Evolutionary conservation across 2,113 vertebrate species (phyloP).

Genomic region (Labrus mixtus): DNA sequence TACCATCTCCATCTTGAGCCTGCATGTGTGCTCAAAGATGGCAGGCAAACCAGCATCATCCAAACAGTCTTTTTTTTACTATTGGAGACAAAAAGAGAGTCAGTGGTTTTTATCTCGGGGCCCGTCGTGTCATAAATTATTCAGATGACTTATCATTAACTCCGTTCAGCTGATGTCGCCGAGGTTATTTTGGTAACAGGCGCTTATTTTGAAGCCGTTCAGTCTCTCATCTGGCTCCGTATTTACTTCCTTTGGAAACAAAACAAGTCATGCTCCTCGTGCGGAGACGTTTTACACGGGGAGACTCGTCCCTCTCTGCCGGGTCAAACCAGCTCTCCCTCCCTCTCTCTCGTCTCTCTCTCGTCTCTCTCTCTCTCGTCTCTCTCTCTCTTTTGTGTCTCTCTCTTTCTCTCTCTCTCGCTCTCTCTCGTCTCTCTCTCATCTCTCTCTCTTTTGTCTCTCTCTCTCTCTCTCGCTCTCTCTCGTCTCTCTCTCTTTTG

Average conservation of each 20-base stretch:
- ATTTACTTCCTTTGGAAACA: slow-evolving; percentile 58
- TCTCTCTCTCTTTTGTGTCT: not conserved
- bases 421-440: not conserved
- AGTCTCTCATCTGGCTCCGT: slow-evolving; percentile 33
- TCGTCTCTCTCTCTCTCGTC: not conserved
- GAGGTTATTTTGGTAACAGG: slow-evolving; percentile 36
- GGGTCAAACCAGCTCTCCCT: slow-evolving; percentile 24
- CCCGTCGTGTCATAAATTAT: slow-evolving; percentile 34
- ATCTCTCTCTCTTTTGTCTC: not conserved
- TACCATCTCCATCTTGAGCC: not conserved
- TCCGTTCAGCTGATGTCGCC: slow-evolving; percentile 38
- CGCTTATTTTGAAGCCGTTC: slow-evolving; percentile 16
- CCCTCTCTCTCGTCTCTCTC: not conserved
- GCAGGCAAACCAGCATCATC: slow-evolving; percentile 2
- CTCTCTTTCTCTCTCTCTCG: not conserved
- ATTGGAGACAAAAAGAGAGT: not conserved
- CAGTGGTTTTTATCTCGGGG: slow-evolving; percentile 37
- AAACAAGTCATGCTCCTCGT: slow-evolving; percentile 39
- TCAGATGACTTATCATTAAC: slow-evolving; percentile 47
- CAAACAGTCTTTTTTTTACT: slow-evolving; percentile 10
- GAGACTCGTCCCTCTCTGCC: slow-evolving; percentile 21
- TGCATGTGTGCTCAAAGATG: not conserved
- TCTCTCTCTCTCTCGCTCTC: not conserved
- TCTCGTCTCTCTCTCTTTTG: not conserved
- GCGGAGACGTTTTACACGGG: slow-evolving; percentile 35